Base-by-base conservation (phyloP, 2,113 vertebrate species). In the Phalacrocorax aristotelis region DNA sequence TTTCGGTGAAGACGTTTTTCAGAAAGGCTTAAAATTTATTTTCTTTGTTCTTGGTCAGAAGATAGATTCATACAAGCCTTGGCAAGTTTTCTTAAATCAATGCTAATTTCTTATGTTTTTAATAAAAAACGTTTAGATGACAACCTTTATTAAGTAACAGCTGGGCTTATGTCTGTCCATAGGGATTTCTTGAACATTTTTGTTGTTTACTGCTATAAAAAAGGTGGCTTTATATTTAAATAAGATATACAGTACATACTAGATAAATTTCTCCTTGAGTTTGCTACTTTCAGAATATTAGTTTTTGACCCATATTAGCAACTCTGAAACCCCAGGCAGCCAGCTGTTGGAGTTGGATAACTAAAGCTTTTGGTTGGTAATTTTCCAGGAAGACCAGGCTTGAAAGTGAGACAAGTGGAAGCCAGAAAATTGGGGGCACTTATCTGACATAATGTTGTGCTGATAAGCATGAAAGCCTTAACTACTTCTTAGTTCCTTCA, bases 321-420 rank as follows among this genome's bases (percentile, higher is more conserved):
- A 54, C 16, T 36, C 42, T 77, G 23, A 89, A 74, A 70, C n/a
- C 71, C 42, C 25, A 70, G 52, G 18, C 20, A 86, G 29, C 1
- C 11, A 70, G 25, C 25, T 92, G 12, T 32, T 66, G 40, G 65
- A 49, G 7, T 19, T 66, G 46, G n/a, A 80, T 95, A 66, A 52
- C 69, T 80, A 64, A 83, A 21, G 20, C 9, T 88, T 60, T 92
- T 87, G 21, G 36, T 9, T 82, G 71, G 51, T 92, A 95, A 52
- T 75, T 92, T 96, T 95, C 38, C 52, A 89, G 51, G 36, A 80
- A 94, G 49, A 64, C 51, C 65, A 74, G 52, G 8, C 72, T 83
- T 49, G 29, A 93, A 89, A 80, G 17, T 66, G 30, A 96, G 70
- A 55, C 52, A 92, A 95, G 48, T 55, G 68, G 80, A 70, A 94